Evolutionary conservation across 2,113 vertebrate species (phyloP), one percentile per base, ranked within the genome.

Genomic region (Nothocercus julius): DNA sequence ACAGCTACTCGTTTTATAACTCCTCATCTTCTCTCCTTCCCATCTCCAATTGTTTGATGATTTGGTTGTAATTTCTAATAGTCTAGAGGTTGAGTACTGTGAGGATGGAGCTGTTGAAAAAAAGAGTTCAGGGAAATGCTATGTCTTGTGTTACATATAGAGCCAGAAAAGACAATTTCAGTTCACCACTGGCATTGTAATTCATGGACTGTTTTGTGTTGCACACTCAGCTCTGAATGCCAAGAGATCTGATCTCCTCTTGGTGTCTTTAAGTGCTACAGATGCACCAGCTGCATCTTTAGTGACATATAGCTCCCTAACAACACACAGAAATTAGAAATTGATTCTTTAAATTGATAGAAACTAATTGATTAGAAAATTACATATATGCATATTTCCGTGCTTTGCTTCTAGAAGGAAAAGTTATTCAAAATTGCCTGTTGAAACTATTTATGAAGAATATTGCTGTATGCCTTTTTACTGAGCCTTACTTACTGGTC

Each of bases 401-500:
- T 45, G 9, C 5, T 64, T 49, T 68, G 2, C 36, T 85, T 85
- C 58, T 28, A 53, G 44, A 79, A 75, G 59, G 54, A 30, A 58
- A 58, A 19, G 18, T 32, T 58, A 58, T 32, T 32, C 27, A 30
- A 56, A 56, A 56, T 17, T 56, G 30, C 58, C 30, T 54, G 24
- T 11, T 85, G 56, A 17, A 27, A 59, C 17, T 81, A 7, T 13
- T 47, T 66, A 47, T 25, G 34, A 66, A 56, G 5, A 24, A 3
- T 6, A 45, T 22, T 69, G 66, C 34, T 58, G 27, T 7, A 32
- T 9, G 44, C 12, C 17, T 59, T 27, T 62, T 51, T 22, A 15
- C 8, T 32, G 61, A 70, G 16, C 14, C 36, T 74, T 0, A 0
- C 1, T 2, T n/a, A 14, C 44, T 63, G 17, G 47, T 78, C n/a